phyloP scores from a whole-genome alignment of 1,140 invertebrate species.

The Drosophila murphyi region DNA sequence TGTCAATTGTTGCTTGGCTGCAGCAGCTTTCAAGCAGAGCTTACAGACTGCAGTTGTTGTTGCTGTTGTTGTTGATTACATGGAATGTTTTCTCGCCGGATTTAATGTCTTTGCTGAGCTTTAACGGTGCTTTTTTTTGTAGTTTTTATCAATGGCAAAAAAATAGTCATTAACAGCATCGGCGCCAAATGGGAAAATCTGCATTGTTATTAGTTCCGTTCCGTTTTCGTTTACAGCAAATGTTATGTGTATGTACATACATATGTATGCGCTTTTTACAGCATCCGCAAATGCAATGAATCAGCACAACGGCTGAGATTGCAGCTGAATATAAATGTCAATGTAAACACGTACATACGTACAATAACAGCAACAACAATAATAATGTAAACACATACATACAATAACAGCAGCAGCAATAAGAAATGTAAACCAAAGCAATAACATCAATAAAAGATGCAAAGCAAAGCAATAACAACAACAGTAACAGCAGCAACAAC shows the following conservation, averaged over 20 bases:
- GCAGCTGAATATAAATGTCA: constrained; percentile 1
- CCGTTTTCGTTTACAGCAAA: constrained; percentile 28
- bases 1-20: constrained; percentile 47
- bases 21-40: constrained; percentile 39
- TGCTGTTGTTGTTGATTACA: constrained; percentile 63
- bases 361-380: background rate
- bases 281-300: constrained; percentile 28
- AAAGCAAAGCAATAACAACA: background rate
- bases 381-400: constrained; percentile 4
- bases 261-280: background rate
- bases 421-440: constrained; percentile 32
- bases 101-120: constrained; percentile 77
- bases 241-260: no score
- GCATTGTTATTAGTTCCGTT: constrained; percentile 58
- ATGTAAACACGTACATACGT: background rate
- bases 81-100: constrained; percentile 80
- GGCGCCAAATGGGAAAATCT: constrained; percentile 41
- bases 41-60: constrained; percentile 35
- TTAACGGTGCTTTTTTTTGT: constrained; percentile 68
- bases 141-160: constrained; percentile 69
- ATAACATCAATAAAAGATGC: constrained; percentile 18
- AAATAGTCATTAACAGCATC: constrained; percentile 39
- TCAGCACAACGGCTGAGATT: constrained; percentile 41
- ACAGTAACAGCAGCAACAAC: constrained; percentile 16
- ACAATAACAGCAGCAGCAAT: constrained; percentile 3